A percentile compares a stretch with the other conserved stretches of the same genome.
These are phyloP conservation scores for Lithophane socia DNA, from an alignment of 2,888 invertebrate species.

Conservation along the genomic window DNA sequence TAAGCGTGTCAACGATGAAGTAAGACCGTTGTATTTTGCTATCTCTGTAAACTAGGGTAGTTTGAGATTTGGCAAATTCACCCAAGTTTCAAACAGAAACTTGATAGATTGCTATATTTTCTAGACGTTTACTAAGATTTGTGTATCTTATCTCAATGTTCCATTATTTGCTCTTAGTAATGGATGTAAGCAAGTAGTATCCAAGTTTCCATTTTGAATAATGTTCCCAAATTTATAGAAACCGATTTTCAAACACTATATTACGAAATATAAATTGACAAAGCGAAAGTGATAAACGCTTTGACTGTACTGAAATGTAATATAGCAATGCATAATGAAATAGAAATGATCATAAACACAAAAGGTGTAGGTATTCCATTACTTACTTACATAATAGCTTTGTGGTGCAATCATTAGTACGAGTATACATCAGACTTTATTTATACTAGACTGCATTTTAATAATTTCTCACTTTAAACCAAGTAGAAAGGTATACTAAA, in stretches of 20 bases:
- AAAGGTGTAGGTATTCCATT: not conserved
- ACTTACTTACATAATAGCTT: not conserved
- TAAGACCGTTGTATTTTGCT: constrained; percentile 62
- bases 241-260: constrained; percentile 25
- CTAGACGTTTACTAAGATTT: constrained; percentile 59
- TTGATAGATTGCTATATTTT: constrained; percentile 68
- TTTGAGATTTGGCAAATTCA: constrained; percentile 67
- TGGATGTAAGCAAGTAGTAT: constrained; percentile 50
- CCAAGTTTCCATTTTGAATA: constrained; percentile 41
- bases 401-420: not conserved
- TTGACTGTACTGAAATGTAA: constrained; percentile 7
- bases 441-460: not conserved
- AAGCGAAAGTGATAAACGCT: constrained; percentile 33
- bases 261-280: constrained; percentile 34
- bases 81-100: constrained; percentile 63
- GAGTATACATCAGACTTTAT: not conserved
- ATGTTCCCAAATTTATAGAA: constrained; percentile 32
- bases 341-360: constrained; percentile 5
- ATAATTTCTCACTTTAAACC: not conserved
- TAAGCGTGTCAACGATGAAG: constrained; percentile 67
- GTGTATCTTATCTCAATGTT: constrained; percentile 58
- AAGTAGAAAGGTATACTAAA: not conserved
- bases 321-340: constrained; percentile 18
- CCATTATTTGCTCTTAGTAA: constrained; percentile 49
- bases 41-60: constrained; percentile 64